Conservation (phyloP, 2,113 vertebrate genomes). For the Odontophorus gujanensis region DNA sequence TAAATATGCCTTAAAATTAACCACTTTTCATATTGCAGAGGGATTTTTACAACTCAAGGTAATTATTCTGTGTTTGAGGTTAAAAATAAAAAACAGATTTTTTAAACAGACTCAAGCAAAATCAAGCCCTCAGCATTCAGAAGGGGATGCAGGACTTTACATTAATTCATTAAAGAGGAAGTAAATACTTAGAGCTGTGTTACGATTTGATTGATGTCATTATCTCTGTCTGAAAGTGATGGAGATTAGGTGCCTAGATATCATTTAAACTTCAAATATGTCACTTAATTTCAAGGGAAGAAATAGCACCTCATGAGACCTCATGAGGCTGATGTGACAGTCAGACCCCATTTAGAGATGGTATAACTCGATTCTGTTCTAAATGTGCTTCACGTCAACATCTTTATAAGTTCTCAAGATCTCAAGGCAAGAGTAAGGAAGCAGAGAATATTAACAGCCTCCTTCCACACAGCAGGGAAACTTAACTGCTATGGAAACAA, state of each 20-base stretch:
- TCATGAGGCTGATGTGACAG: background rate
- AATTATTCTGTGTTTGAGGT: background rate
- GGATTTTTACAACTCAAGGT: background rate
- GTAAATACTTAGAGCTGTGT: background rate
- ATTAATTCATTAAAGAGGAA: background rate
- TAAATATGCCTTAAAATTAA: background rate
- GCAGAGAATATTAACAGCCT: constrained; percentile 1
- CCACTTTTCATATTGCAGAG: background rate
- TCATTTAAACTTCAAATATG: background rate
- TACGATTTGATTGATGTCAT: background rate
- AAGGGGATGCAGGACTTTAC: background rate
- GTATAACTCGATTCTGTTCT: background rate
- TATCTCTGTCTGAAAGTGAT: background rate
- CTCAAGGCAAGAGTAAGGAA: background rate
- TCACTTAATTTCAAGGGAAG: constrained; percentile 14
- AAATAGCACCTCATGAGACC: background rate
- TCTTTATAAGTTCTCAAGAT: background rate
- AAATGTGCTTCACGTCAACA: background rate
- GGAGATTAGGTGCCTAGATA: background rate
- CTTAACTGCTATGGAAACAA: constrained; percentile 41
- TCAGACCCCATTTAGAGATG: background rate
- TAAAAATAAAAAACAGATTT: background rate
- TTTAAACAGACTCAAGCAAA: background rate
- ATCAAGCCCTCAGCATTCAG: background rate
- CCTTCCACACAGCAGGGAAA: constrained; percentile 24